These are phyloP conservation scores for Achroia grisella DNA, from an alignment of 1,140 invertebrate genomes.

Conservation along the genomic window DNA sequence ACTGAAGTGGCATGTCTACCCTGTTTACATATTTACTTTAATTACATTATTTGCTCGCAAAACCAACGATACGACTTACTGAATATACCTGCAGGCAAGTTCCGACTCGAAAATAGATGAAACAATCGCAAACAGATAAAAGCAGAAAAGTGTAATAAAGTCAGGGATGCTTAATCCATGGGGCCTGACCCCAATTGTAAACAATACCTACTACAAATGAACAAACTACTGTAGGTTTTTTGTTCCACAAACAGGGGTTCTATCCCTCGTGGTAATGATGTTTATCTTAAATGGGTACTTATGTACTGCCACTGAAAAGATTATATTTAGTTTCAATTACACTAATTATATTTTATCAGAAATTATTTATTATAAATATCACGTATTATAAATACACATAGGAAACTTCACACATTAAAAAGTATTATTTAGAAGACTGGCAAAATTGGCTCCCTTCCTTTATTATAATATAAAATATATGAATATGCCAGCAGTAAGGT, in stretches of 20 bases:
- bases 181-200: conserved; percentile 38
- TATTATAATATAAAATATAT: too few relatives aligned
- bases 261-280: not conserved
- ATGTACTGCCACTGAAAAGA: too few relatives aligned
- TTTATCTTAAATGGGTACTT: too few relatives aligned
- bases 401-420: too few relatives aligned
- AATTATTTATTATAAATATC: too few relatives aligned
- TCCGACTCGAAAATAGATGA: conserved; percentile 7
- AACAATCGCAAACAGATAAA: conserved; percentile 9
- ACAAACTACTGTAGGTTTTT: conserved; percentile 31
- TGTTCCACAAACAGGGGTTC: conserved; percentile 22
- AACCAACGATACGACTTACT: not conserved
- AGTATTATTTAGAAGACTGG: too few relatives aligned
- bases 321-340: too few relatives aligned
- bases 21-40: not conserved
- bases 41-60: not conserved
- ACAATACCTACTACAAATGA: conserved; percentile 41
- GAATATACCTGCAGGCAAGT: not conserved
- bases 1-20: too few relatives aligned
- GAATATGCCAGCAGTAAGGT: too few relatives aligned
- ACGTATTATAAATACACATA: too few relatives aligned
- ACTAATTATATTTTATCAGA: too few relatives aligned
- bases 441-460: too few relatives aligned
- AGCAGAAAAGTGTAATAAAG: conserved; percentile 24
- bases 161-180: conserved; percentile 17